A percentile compares a stretch with the other conserved stretches of the same genome.
These are phyloP conservation scores for Rhagoletis zephyria DNA, from an alignment of 1,140 invertebrate species.

Conservation along the genomic window DNA sequence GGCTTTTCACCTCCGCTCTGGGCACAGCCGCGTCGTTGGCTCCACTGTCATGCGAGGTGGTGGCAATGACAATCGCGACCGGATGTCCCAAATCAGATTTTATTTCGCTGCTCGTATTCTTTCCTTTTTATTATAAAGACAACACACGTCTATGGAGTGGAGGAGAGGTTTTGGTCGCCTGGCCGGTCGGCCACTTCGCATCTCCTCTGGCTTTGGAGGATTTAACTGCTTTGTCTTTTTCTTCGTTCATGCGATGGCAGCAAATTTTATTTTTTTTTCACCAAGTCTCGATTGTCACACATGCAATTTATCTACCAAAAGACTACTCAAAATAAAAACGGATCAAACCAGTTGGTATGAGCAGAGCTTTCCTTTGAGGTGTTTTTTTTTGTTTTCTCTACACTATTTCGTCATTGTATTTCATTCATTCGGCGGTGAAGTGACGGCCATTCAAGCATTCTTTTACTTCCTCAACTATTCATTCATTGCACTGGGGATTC, in stretches of 20 bases:
- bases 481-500: not conserved
- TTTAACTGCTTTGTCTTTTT: not conserved
- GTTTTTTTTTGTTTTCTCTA: not conserved
- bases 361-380: not conserved
- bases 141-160: not conserved
- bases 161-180: not conserved
- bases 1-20: not conserved
- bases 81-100: conserved; percentile 54
- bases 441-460: not conserved
- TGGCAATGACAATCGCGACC: conserved; percentile 53
- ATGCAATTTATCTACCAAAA: not conserved
- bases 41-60: not conserved
- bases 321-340: not conserved
- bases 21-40: not conserved
- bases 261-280: not conserved
- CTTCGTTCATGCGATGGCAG: not conserved
- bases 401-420: not conserved
- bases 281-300: not conserved
- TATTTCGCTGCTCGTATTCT: conserved; percentile 26
- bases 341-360: not conserved
- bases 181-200: not conserved
- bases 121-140: not conserved
- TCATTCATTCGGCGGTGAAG: conserved; percentile 4
- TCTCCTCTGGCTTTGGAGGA: not conserved
- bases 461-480: not conserved